phyloP scores from a whole-genome alignment of 2,888 invertebrate species.

The Drosophila eohydei region DNA sequence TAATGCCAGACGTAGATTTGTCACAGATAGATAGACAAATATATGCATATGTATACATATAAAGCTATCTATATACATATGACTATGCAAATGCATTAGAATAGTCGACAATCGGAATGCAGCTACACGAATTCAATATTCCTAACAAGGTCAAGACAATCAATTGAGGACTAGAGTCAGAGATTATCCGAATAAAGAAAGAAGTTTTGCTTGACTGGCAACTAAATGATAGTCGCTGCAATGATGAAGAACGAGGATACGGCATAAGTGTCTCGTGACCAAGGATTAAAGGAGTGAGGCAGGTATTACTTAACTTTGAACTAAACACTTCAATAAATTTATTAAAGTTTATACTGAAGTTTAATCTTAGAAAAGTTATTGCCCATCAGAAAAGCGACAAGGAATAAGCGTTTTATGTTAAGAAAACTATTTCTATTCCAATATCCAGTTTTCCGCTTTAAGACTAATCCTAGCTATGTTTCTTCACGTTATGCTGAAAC shows the following conservation, averaged over 20 bases:
- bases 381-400: too few relatives aligned
- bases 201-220: neutral
- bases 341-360: too few relatives aligned
- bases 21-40: conserved; percentile 28
- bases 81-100: conserved; percentile 34
- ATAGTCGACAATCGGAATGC: neutral
- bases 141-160: conserved; percentile 19
- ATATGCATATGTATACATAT: neutral
- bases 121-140: conserved; percentile 10
- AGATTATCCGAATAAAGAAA: conserved; percentile 3
- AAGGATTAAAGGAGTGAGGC: neutral
- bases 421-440: too few relatives aligned
- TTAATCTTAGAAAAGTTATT: too few relatives aligned
- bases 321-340: too few relatives aligned
- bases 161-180: conserved; percentile 14
- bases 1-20: conserved; percentile 60
- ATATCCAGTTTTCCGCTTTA: too few relatives aligned
- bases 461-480: too few relatives aligned
- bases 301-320: neutral
- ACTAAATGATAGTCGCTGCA: neutral
- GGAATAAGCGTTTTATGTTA: too few relatives aligned
- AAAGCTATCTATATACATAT: neutral
- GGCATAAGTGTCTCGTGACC: neutral
- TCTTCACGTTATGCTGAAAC: too few relatives aligned
- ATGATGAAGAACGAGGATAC: neutral